These are phyloP conservation scores for Puntigrus tetrazona DNA, from an alignment of 2,113 vertebrate species.

Conservation along the genomic window DNA sequence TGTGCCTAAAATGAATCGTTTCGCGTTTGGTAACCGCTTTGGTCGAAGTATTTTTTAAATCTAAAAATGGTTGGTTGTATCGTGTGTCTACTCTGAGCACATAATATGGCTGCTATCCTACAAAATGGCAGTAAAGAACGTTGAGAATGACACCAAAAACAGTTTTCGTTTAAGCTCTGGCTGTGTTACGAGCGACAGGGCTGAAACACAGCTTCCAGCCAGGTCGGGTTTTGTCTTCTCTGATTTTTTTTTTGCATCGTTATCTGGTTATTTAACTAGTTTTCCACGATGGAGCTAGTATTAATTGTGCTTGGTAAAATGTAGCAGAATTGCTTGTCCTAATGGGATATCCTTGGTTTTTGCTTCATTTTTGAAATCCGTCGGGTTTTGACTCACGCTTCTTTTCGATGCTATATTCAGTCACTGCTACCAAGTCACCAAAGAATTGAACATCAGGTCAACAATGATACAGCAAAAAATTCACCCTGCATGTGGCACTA, in stretches of 20 bases:
- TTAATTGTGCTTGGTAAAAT: conserved; percentile 29
- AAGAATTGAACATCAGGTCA: conserved; percentile 41
- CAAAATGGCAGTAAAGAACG: conserved; percentile 72
- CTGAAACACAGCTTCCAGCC: not conserved
- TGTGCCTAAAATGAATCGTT: conserved; percentile 29
- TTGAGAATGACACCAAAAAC: conserved; percentile 39
- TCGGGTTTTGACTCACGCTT: not conserved
- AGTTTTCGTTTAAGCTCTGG: conserved; percentile 1
- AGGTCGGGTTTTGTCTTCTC: not conserved
- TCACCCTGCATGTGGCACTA: conserved; percentile 46
- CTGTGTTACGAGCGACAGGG: conserved; percentile 22
- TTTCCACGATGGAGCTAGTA: not conserved
- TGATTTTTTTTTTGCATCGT: not conserved
- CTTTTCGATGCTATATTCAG: conserved; percentile 16
- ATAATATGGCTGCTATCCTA: conserved; percentile 81
- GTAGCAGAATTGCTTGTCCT: not conserved
- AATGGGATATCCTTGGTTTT: conserved; percentile 10
- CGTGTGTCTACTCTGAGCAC: conserved; percentile 48
- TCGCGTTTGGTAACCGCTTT: not conserved
- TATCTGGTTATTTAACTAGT: conserved; percentile 20
- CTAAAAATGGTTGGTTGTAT: not conserved
- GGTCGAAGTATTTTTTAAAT: conserved; percentile 13
- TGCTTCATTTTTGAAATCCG: not conserved
- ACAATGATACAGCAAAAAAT: conserved; percentile 43
- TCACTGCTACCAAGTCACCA: conserved; percentile 34